Conservation (phyloP, 2,113 vertebrate species). For the Eonycteris spelaea region DNA sequence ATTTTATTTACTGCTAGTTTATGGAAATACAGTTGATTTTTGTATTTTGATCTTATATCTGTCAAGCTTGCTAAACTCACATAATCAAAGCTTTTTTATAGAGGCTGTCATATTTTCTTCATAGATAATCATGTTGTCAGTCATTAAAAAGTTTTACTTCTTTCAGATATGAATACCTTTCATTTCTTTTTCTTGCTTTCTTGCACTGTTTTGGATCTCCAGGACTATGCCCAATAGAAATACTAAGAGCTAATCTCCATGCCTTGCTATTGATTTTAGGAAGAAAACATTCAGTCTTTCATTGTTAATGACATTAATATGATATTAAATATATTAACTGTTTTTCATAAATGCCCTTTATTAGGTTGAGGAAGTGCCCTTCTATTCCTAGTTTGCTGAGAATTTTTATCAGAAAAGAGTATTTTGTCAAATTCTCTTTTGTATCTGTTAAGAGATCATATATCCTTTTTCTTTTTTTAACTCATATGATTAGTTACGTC, state of each 20-base stretch:
- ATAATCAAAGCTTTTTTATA: background rate
- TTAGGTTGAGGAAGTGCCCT: background rate
- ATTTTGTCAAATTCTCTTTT: background rate
- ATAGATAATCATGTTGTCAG: background rate
- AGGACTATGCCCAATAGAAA: background rate
- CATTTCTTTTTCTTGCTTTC: conserved; percentile 3
- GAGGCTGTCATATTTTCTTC: background rate
- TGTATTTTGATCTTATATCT: background rate
- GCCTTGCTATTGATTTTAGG: background rate
- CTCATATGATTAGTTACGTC: background rate
- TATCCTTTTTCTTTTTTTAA: background rate
- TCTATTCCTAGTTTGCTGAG: background rate
- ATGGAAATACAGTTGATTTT: background rate
- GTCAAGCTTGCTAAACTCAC: background rate
- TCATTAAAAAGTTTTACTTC: background rate
- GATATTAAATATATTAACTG: background rate
- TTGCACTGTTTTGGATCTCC: background rate
- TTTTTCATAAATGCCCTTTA: background rate
- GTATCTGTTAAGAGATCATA: background rate
- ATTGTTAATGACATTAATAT: background rate
- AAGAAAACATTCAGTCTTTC: background rate
- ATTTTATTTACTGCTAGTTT: conserved; percentile 6
- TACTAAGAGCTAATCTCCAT: background rate
- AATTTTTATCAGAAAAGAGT: conserved; percentile 12
- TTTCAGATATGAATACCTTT: background rate